Evolutionary conservation across 92 coral and sea anemone species (phyloP), one percentile per base, ranked within the genome.

Genomic region (Bergia puertoricense): DNA sequence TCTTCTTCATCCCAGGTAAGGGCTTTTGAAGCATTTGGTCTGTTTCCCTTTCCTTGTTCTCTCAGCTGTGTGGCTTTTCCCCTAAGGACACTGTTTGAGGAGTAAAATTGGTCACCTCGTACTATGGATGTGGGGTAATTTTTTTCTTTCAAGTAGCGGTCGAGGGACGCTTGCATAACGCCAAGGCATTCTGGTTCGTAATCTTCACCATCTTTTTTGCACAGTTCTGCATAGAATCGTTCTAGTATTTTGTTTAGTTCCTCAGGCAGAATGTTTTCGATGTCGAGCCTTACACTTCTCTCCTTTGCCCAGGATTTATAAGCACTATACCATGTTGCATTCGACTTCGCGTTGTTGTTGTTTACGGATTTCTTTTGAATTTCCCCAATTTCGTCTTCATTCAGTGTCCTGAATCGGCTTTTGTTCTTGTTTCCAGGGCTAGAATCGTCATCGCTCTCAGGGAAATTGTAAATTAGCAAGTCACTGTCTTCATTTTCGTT

Each of bases 11-110:
- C 23, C 82, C 74, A 56, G 85, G 89, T 75, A 41, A 86, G 85
- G 15, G 86, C 66, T n/a, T 86, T 86, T 56, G 90, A 51, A 22
- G 86, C 90, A 79, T 88, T 88, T 54, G 90, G 76, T 20, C 86
- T 77, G 46, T 81, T 88, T 30, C 90, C 86, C 67, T 88, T 88
- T 79, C 90, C 90, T 79, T 77, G 75, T 57, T 88, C 90, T 22
- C 86, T 83, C 59, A 88, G 85, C 73, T 57, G 45, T 43, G 84
- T 88, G 18, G 90, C 90, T 62, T 88, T 88, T 77, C 85, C 90
- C 77, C 41, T 77, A 38, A 88, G 86, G 14, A 88, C 81, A 36
- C 79, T 79, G 74, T 88, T 88, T 6, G 86, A 88, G 50, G 74
- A 43, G 50, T 37, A 57, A 80, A 88, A 88, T 82, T 88, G 90